Evolutionary conservation across 1,140 invertebrate genomes (phyloP).

Genomic region (Cotesia typhae): DNA sequence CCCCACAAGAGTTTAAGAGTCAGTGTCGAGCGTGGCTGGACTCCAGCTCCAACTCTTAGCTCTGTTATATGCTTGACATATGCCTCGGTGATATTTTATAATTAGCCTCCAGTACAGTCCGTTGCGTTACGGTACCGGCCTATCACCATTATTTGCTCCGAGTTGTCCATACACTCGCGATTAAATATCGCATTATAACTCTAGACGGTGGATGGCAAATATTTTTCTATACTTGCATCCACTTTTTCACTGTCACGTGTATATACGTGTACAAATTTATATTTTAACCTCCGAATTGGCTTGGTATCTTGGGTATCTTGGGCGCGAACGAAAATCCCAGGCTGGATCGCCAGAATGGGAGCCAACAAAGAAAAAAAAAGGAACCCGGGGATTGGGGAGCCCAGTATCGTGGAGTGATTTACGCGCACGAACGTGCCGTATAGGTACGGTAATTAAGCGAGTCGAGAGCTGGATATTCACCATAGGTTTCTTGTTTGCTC

Average conservation of each 20-base stretch:
- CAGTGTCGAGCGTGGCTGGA: not conserved
- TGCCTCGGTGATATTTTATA: slow-evolving; percentile 39
- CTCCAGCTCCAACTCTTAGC: not conserved
- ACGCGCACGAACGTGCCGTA: slow-evolving; percentile 39
- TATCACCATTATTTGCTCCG: not conserved
- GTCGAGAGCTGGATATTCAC: slow-evolving; percentile 10
- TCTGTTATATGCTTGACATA: slow-evolving; percentile 11
- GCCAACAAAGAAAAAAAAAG: not conserved
- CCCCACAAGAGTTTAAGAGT: not conserved
- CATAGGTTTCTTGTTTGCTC: not conserved
- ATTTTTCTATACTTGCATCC: slow-evolving; percentile 6
- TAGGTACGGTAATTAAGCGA: slow-evolving; percentile 40
- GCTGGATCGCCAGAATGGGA: too few relatives aligned
- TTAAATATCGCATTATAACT: slow-evolving; percentile 40
- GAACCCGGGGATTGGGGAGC: not conserved
- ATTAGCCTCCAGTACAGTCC: slow-evolving; percentile 34
- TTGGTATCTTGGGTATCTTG: too few relatives aligned
- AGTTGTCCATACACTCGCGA: slow-evolving; percentile 33
- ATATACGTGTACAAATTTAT: not conserved
- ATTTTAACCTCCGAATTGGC: too few relatives aligned
- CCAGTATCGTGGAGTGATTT: slow-evolving; percentile 40
- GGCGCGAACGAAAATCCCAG: too few relatives aligned
- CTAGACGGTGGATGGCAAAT: not conserved
- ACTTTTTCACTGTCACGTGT: slow-evolving; percentile 1
- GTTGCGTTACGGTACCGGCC: slow-evolving; percentile 18